Conservation (phyloP, 2,888 invertebrate genomes). For the Bruchidius siliquastri region DNA sequence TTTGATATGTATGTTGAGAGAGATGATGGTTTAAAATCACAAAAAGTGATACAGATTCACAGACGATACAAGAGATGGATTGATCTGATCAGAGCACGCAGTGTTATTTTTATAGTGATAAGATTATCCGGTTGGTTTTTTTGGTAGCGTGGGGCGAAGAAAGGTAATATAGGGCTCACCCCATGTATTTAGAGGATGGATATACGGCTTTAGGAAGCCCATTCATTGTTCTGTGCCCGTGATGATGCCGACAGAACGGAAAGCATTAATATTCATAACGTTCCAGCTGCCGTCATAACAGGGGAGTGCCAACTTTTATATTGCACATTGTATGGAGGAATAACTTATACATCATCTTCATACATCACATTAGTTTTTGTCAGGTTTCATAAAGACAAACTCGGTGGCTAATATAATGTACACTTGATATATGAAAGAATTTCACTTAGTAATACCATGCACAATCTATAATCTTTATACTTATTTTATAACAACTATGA, state of each 20-base stretch:
- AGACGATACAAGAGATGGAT: no score
- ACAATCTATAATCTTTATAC: no score
- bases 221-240: constrained; percentile 32
- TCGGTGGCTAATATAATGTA: no score
- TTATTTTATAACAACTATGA: no score
- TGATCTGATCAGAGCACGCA: no score
- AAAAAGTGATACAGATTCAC: no score
- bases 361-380: no score
- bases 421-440: no score
- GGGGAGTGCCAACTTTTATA: constrained; percentile 1
- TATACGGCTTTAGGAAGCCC: constrained; percentile 27
- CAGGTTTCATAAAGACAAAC: no score
- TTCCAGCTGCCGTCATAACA: constrained; percentile 6
- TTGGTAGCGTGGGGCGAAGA: background rate
- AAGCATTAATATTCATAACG: constrained; percentile 37
- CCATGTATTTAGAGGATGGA: background rate
- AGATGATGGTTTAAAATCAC: no score
- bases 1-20: no score
- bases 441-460: no score
- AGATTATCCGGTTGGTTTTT: background rate
- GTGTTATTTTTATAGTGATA: background rate
- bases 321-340: background rate
- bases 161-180: constrained; percentile 24
- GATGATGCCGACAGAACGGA: constrained; percentile 27
- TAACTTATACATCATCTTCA: background rate